Percentiles rank a stretch among this genome's conserved stretches.
phyloP scores from a whole-genome alignment of 2,888 invertebrate genomes.

The Cyrtodaria siliqua region DNA sequence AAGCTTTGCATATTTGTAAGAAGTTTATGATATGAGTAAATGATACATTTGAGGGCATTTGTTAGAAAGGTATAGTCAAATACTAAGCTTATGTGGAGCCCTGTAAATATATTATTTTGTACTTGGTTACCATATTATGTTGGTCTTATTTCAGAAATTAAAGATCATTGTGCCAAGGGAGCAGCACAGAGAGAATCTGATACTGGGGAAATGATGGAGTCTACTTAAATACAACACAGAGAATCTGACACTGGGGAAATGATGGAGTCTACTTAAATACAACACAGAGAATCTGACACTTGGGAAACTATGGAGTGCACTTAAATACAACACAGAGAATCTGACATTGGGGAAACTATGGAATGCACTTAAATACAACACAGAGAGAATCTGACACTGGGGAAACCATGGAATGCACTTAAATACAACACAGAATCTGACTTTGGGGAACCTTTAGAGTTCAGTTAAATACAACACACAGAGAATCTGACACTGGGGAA shows the following conservation, averaged over 20 bases:
- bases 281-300: conserved; percentile 64
- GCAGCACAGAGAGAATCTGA: conserved; percentile 56
- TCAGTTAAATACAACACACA: too few relatives aligned
- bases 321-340: conserved; percentile 42
- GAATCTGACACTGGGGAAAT: conserved; percentile 72
- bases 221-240: conserved; percentile 11
- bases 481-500: too few relatives aligned
- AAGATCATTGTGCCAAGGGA: conserved; percentile 63
- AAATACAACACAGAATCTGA: too few relatives aligned
- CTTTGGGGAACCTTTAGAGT: conserved; percentile 66
- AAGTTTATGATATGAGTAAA: too few relatives aligned
- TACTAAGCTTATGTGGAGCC: background rate
- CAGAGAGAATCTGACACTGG: conserved; percentile 71
- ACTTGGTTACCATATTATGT: background rate
- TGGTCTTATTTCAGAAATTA: conserved; percentile 69
- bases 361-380: conserved; percentile 16
- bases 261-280: conserved; percentile 23
- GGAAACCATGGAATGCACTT: conserved; percentile 47
- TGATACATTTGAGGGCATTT: background rate
- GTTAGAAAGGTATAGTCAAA: background rate
- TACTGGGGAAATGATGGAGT: conserved; percentile 67
- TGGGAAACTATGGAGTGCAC: conserved; percentile 60
- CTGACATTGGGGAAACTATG: conserved; percentile 70
- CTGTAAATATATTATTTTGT: background rate
- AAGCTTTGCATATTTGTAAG: too few relatives aligned